phyloP scores from a whole-genome alignment of 2,113 vertebrate genomes.

The Notarius lentiginosus region DNA sequence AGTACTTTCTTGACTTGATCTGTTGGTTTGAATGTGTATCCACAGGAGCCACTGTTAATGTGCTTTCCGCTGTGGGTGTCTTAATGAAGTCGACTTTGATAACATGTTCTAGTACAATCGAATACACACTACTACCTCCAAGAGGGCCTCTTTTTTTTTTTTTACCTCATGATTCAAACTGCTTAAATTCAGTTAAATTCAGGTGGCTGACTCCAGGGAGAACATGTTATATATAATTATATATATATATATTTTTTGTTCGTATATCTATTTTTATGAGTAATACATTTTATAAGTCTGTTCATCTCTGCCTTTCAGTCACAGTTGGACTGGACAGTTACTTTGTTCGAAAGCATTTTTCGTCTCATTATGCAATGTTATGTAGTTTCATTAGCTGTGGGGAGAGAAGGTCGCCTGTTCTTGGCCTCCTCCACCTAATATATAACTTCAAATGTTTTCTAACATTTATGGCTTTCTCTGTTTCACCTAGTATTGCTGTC shows the following conservation, averaged over 20 bases:
- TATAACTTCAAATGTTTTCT: slow-evolving; percentile 74
- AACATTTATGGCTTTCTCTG: slow-evolving; percentile 78
- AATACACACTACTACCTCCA: slow-evolving; percentile 93
- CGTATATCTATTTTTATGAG: slow-evolving; percentile 89
- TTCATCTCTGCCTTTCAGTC: slow-evolving; percentile 84
- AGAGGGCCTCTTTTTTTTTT: slow-evolving; percentile 81
- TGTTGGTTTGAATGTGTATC: slow-evolving; percentile 67
- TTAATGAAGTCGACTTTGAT: slow-evolving; percentile 78
- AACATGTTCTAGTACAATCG: slow-evolving; percentile 88
- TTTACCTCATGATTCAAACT: slow-evolving; percentile 92
- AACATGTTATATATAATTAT: slow-evolving; percentile 90
- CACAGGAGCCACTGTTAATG: slow-evolving; percentile 62
- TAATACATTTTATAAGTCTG: slow-evolving; percentile 91
- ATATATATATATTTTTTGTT: slow-evolving; percentile 54
- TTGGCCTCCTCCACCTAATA: slow-evolving; percentile 54
- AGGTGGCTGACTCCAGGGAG: slow-evolving; percentile 83
- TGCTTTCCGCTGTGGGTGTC: slow-evolving; percentile 72
- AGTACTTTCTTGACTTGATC: slow-evolving; percentile 55
- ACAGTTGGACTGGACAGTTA: slow-evolving; percentile 84
- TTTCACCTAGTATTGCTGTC: slow-evolving; percentile 82
- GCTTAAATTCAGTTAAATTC: slow-evolving; percentile 59
- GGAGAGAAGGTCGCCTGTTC: slow-evolving; percentile 69
- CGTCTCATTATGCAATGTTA: slow-evolving; percentile 79
- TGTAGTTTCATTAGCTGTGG: slow-evolving; percentile 76
- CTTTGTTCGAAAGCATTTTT: slow-evolving; percentile 69